phyloP scores from a whole-genome alignment of 2,797 vertebrate genomes.

The Harpagifer antarcticus region DNA sequence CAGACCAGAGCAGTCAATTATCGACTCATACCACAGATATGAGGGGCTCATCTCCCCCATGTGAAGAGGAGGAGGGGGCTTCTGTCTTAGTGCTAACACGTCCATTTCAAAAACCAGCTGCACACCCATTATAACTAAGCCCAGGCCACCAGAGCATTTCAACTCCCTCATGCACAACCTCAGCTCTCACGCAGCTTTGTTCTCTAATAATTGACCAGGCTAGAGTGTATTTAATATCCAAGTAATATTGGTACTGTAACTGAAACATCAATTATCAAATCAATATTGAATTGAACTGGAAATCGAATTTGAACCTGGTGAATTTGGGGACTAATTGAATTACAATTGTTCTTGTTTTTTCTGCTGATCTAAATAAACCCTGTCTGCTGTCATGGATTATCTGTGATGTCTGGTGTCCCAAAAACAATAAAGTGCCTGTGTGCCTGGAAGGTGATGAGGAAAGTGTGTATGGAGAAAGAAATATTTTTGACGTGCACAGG shows the following conservation, averaged over 20 bases:
- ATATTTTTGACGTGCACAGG: conserved; percentile 1
- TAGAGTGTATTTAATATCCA: too few species aligned
- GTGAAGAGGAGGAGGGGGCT: not conserved
- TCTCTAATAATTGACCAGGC: too few species aligned
- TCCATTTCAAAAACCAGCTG: conserved; percentile 18
- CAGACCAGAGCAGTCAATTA: conserved; percentile 2
- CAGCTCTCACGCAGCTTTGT: not conserved
- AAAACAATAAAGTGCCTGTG: conserved; percentile 10
- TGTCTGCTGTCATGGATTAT: conserved; percentile 18
- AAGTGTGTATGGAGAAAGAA: not conserved
- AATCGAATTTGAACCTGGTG: too few species aligned
- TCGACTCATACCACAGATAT: not conserved
- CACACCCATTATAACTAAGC: conserved; percentile 43
- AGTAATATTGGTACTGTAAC: too few species aligned
- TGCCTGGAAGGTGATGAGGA: conserved; percentile 1
- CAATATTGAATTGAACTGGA: too few species aligned
- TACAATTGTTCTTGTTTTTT: conserved; percentile 12
- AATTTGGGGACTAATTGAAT: not conserved
- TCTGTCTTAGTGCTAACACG: conserved; percentile 3
- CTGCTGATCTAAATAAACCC: conserved; percentile 25
- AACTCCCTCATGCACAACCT: conserved; percentile 25
- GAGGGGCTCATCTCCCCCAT: not conserved
- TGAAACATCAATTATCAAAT: too few species aligned
- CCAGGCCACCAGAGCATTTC: conserved; percentile 17
- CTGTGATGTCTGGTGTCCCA: conserved; percentile 33